phyloP scores from a whole-genome alignment of 2,888 invertebrate genomes.

The Caenorhabditis sp. region DNA sequence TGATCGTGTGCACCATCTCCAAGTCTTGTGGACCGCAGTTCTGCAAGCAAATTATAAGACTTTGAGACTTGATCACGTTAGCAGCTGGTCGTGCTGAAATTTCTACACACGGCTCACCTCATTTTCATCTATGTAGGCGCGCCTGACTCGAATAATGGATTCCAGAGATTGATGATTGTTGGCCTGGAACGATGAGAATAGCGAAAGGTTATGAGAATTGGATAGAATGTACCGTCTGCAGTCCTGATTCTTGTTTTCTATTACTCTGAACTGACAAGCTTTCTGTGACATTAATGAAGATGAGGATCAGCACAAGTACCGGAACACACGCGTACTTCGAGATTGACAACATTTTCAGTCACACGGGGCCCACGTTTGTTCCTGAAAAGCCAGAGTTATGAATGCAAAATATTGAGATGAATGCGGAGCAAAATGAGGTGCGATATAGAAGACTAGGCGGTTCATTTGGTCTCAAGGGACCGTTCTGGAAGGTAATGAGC shows the following conservation, averaged over 20 bases:
- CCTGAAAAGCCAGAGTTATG: slow-evolving; percentile 4
- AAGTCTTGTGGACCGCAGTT: slow-evolving; percentile 45
- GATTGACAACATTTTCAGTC: slow-evolving; percentile 13
- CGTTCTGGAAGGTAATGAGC: slow-evolving; percentile 7
- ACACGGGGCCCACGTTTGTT: slow-evolving; percentile 53
- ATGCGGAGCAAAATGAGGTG: neutral
- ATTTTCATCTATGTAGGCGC: slow-evolving; percentile 36
- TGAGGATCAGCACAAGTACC: neutral
- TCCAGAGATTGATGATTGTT: neutral
- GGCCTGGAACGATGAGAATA: neutral
- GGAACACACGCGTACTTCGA: slow-evolving; percentile 8
- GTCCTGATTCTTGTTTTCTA: neutral
- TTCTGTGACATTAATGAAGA: neutral
- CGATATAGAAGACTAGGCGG: slow-evolving; percentile 2
- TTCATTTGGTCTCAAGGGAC: slow-evolving; percentile 40
- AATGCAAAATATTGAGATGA: neutral
- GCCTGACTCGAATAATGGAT: slow-evolving; percentile 9
- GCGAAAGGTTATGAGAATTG: neutral
- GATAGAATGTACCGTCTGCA: neutral
- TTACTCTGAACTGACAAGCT: slow-evolving; percentile 9
- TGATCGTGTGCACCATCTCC: slow-evolving; percentile 62
- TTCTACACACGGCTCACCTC: too few relatives aligned
- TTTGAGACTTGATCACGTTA: slow-evolving; percentile 28
- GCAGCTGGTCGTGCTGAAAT: too few relatives aligned
- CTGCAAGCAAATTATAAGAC: slow-evolving; percentile 48